Evolutionary conservation across 2,113 vertebrate genomes (phyloP), one percentile per base, ranked within the genome.

Genomic region (Colossoma macropomum): DNA sequence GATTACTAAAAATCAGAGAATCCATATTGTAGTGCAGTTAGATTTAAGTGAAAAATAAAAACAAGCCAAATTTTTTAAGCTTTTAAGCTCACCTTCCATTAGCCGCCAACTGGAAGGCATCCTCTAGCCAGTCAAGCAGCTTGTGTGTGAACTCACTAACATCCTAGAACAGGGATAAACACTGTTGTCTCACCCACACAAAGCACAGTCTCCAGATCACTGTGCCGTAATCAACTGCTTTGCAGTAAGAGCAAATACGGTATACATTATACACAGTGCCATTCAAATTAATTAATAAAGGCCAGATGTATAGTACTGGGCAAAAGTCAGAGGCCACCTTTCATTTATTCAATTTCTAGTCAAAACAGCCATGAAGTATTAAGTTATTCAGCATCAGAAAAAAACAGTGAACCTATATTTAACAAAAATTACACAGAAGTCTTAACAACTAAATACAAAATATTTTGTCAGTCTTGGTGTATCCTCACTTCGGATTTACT

Each of bases 141-240:
- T 98, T 99, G 93, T 99, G 98, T 0, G 98, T 98, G 86, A 99
- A 98, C 86, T 99, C 98, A 87, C 98, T 98, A 88, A 99, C 97
- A 84, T 99, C 98, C 97, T 99, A 93, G 92, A 96, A 68, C 5
- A 89, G 90, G 86, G 74, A 4, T 71, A 56, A 50, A 17, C 48
- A 76, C 34, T 27, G 71, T 48, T 80, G 17, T 70, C 66, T 56
- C 25, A 70, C 27, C 65, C 54, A 56, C 70, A 69, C 38, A 78
- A 56, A 60, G n/a, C 72, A 86, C 56, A 56, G 34, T 19, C 23
- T 41, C 48, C 65, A 48, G 16, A 80, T 41, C 74, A 68, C 41
- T 80, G 27, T 6, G 34, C 48, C 21, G 66, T 76, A 65, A 54
- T 66, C 71, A 86, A 68, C 69, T 62, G 70, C 62, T 69, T 54